Base-by-base conservation (phyloP, 2,888 invertebrate genomes). In the Strigamia transsilvanica region DNA sequence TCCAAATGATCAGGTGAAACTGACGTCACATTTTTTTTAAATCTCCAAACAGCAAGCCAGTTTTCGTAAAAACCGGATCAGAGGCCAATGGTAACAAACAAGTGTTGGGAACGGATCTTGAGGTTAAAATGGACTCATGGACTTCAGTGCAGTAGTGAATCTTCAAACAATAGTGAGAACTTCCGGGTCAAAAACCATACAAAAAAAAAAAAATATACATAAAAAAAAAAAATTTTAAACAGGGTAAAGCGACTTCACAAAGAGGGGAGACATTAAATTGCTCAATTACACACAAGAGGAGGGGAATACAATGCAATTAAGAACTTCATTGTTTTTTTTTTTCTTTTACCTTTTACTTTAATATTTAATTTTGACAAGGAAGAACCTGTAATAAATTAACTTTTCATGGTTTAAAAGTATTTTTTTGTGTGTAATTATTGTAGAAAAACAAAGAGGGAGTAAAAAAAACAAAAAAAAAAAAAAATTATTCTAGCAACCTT, bases 61-160 rank as follows among this genome's bases (percentile, higher is more conserved):
- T 73, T 73, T 73, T 73, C 32, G 12, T 32, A 23, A 73, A 56
- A 73, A 73, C 73, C 73, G 73, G 73, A 73, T 73, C 73, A 73
- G 73, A 73, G 73, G 73, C 15, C 73, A 32, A 73, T 73, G 73
- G 73, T 73, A 73, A 73, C 73, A 73, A 73, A 73, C 73, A 32
- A 27, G 73, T 32, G 73, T 73, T 73, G 73, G n/a, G 73, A 73
- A 73, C 32, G 32, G 32, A 73, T 32, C 73, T 73, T 12, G 23
- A 73, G 73, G 73, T 73, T 73, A 73, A 73, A 73, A 73, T 73
- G 73, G 27, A 32, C 73, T 73, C 73, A 73, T 32, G 73, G 73
- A 73, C 73, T 27, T 73, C 12, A 10, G 6, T 73, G 27, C 18
- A 38, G 38, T 12, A 73, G 23, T 15, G 73, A 73, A 32, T 73